Percentiles rank a stretch among this genome's conserved stretches.
These are phyloP conservation scores for Aphidius gifuensis DNA, from an alignment of 1,140 invertebrate species.

Conservation along the genomic window DNA sequence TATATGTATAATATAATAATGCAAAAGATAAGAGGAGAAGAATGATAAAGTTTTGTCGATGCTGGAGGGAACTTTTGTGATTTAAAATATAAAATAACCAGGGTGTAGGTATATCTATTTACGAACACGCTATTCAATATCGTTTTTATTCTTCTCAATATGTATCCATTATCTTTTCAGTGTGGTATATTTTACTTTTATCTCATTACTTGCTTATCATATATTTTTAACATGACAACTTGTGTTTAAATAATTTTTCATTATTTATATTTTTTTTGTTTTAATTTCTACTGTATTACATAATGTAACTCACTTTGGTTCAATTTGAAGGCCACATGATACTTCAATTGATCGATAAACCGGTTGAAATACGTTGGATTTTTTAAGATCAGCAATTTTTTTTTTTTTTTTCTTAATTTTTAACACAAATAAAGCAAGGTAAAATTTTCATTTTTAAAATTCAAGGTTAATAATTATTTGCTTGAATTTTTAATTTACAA, in stretches of 20 bases:
- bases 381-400: slow-evolving; percentile 23
- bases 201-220: neutral
- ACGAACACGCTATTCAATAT: slow-evolving; percentile 6
- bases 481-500: too few species aligned
- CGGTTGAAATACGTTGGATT: slow-evolving; percentile 20
- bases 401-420: slow-evolving; percentile 26
- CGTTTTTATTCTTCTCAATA: slow-evolving; percentile 5
- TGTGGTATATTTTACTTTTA: neutral
- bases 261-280: too few species aligned
- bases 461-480: neutral
- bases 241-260: neutral
- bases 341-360: slow-evolving; percentile 25
- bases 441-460: neutral
- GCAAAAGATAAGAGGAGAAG: neutral
- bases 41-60: neutral
- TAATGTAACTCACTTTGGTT: slow-evolving; percentile 19
- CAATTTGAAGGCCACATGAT: slow-evolving; percentile 24
- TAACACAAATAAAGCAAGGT: neutral
- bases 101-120: slow-evolving; percentile 2
- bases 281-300: neutral
- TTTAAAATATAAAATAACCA: neutral
- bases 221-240: neutral
- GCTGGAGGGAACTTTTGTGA: neutral
- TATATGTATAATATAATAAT: too few species aligned
- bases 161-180: neutral